These are phyloP conservation scores for Poecilia wingei DNA, from an alignment of 2,797 vertebrate genomes.

Conservation along the genomic window DNA sequence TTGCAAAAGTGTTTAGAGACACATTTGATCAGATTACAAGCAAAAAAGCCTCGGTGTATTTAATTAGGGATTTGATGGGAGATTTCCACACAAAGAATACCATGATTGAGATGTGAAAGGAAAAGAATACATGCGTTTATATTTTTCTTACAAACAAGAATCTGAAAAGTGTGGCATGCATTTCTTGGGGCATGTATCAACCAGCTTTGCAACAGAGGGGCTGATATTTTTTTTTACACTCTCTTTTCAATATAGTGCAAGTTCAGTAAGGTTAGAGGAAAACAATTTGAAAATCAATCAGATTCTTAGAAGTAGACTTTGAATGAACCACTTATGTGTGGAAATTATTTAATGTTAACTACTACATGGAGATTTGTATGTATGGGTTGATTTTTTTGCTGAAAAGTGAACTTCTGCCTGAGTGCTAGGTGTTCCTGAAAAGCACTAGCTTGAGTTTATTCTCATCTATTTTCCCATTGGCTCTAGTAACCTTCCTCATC, in stretches of 20 bases:
- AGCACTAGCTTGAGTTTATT: background rate
- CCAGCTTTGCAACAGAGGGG: background rate
- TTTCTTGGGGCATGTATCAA: background rate
- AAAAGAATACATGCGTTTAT: background rate
- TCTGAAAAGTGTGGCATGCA: background rate
- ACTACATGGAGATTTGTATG: background rate
- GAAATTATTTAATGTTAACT: background rate
- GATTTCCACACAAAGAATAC: background rate
- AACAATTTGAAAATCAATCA: background rate
- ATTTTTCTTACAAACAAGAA: background rate
- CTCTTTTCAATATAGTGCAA: background rate
- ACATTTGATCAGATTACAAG: background rate
- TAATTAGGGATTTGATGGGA: background rate
- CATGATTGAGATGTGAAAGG: background rate
- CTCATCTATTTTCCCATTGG: background rate
- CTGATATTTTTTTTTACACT: background rate
- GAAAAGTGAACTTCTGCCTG: background rate
- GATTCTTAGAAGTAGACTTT: background rate
- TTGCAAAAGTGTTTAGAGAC: background rate
- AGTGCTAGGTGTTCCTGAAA: background rate
- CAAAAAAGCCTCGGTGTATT: background rate
- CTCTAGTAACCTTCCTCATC: background rate
- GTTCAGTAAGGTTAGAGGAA: constrained; percentile 8
- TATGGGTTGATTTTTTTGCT: background rate
- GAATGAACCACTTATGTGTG: background rate